Conservation (phyloP, 2,797 vertebrate genomes). For the Kryptolebias ocellatus region DNA sequence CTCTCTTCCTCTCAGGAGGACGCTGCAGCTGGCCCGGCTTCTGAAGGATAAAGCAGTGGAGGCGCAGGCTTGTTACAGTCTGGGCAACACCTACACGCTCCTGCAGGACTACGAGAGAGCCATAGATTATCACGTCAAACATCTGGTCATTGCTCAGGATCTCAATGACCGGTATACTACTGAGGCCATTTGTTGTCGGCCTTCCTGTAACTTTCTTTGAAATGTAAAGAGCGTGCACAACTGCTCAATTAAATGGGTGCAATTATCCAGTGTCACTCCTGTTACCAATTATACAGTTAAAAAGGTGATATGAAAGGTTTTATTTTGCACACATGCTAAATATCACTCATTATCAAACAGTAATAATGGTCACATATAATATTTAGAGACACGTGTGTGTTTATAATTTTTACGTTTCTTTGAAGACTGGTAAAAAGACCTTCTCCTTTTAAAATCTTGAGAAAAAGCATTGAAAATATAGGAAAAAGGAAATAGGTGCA, state of each 20-base stretch:
- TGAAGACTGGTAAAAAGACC: too few relatives aligned
- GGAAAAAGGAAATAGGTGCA: too few relatives aligned
- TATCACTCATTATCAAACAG: too few relatives aligned
- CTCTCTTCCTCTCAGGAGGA: conserved; percentile 83
- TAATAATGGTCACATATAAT: too few relatives aligned
- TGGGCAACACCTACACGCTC: conserved; percentile 95
- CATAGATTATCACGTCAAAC: conserved; percentile 95
- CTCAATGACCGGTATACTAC: conserved; percentile 87
- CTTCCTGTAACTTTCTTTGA: conserved; percentile 35
- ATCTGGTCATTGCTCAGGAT: conserved; percentile 92
- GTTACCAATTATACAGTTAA: background rate
- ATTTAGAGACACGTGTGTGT: too few relatives aligned
- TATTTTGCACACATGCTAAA: background rate
- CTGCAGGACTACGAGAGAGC: conserved; percentile 95
- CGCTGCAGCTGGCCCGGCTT: conserved; percentile 90
- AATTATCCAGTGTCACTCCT: conserved; percentile 12
- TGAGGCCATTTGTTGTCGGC: conserved; percentile 24
- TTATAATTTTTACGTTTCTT: too few relatives aligned
- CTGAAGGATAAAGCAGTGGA: conserved; percentile 93
- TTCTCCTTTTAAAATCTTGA: too few relatives aligned
- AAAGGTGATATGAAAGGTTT: conserved; percentile 2
- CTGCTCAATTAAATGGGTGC: conserved; percentile 8
- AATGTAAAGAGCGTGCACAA: conserved; percentile 6
- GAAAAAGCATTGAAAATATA: too few relatives aligned
- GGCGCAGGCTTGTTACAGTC: conserved; percentile 95